Evolutionary conservation across 1,140 invertebrate genomes (phyloP), one percentile per base, ranked within the genome.

Genomic region (Anastatus disparis): DNA sequence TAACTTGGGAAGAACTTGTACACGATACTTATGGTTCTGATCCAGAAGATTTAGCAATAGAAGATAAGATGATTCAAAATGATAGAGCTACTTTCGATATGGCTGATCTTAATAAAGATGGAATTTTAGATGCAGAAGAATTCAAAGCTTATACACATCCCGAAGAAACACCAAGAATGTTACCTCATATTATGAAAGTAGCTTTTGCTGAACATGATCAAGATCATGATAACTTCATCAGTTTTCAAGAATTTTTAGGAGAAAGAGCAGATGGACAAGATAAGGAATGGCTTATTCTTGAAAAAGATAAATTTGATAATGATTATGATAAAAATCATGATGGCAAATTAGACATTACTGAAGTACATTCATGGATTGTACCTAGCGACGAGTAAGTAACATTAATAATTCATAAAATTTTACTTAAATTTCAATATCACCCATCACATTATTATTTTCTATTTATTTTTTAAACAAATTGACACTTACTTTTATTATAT

Each of bases 121-220:
- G 92, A 3, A 82, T 87, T 52, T 87, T 99, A 29, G 88, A 93
- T 76, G 77, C 88, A 26, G 85, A 91, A 22, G 97, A 99, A 86
- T 98, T 95, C 86, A 86, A 93, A 76, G 90, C 92, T 9, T 99
- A 98, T 81, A 92, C 93, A 42, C 96, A 97, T 87, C 97, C 97
- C 0, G 96, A 98, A 85, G 96, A 99, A 82, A 93, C 94, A 84
- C 90, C 91, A 42, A 89, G 91, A 77, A 99, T 99, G 97, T 89
- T 95, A 76, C 89, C 92, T 24, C 85, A 93, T 59, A 90, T 98
- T 71, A 84, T 98, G 62, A 88, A 93, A 77, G 94, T 96, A 82
- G 94, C 93, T 1, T 85, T 98, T 65, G 84, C 89, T 2, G 94
- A 97, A 65, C 95, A 95, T 83, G 97, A 99, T 85, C 87, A 75